Conservation (phyloP, 2,797 vertebrate species). For the Rhinoraja longicauda region DNA sequence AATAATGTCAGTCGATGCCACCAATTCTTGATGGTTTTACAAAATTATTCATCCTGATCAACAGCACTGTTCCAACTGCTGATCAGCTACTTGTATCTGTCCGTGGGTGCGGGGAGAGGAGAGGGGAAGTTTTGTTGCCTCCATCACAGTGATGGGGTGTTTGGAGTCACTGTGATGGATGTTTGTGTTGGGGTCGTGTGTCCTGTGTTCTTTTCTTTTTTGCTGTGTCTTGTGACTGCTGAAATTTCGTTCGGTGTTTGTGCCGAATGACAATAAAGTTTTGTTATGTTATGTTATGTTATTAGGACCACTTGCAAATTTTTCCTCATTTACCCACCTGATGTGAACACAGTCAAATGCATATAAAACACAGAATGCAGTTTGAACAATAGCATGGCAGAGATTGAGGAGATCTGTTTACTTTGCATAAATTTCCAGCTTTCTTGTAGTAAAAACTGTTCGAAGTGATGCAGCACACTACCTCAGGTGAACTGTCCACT, state of each 20-base stretch:
- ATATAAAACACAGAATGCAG: background rate
- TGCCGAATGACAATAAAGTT: no score
- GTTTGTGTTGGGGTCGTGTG: no score
- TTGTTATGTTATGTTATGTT: no score
- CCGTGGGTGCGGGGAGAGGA: no score
- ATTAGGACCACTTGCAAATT: background rate
- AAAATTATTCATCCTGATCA: background rate
- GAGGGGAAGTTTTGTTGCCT: no score
- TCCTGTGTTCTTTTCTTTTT: no score
- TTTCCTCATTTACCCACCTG: background rate
- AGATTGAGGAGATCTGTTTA: conserved; percentile 12
- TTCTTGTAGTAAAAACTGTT: background rate
- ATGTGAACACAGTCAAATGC: background rate
- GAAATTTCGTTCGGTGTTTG: no score
- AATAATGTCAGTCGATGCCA: background rate
- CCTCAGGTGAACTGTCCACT: background rate
- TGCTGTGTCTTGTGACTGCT: no score
- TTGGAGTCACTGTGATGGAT: no score
- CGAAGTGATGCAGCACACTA: background rate
- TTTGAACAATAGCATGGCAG: background rate
- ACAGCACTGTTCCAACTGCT: no score
- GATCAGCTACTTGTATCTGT: no score
- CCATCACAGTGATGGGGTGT: no score
- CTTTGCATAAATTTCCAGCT: background rate
- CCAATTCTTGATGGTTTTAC: background rate